Base-by-base conservation (phyloP, 2,797 vertebrate genomes). In the Mallotus villosus region DNA sequence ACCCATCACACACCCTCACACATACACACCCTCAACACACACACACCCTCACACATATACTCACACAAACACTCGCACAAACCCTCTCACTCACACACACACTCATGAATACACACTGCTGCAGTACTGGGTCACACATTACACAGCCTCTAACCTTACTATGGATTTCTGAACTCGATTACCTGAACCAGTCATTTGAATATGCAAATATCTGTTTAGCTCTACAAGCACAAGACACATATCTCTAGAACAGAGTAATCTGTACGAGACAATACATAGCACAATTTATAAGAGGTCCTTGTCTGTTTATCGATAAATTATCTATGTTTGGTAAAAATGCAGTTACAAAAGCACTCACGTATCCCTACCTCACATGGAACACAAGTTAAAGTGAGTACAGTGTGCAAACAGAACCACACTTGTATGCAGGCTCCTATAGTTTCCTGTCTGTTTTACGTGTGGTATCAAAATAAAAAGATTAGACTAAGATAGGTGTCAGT, bases 381-480 rank as follows among this genome's bases (percentile, higher is more conserved):
- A 14, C 11, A 46, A 55, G 51, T 55, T 55, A 8, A 46, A 46
- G 19, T 55, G 16, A 19, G 51, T 55, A 55, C 19, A 55, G 51
- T n/a, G 51, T n/a, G 17, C 4, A n/a, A 55, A 29, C 1, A 17
- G 5, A 8, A 19, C 21, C 66, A 72, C 58, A 73, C 46, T 72
- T 80, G 68, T 41, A 83, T 78, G 24, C 46, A 78, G 55, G 73
- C 78, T 84, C 77, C 70, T 84, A 85, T 86, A 63, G 78, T 78
- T 84, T 86, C 81, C 76, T 74, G 81, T 70, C 79, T 71, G 75
- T 80, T 70, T 72, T 63, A 64, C 22, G 64, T 83, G 70, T 71
- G 68, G 82, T 83, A 71, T 80, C 83, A 87, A 83, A 81, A 74
- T 82, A 80, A 68, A 66, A 80, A 81, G 70, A 64, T 37, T 68